Percentiles rank a stretch among this genome's conserved stretches.
Conservation (phyloP, 2,797 vertebrate genomes). For the Anguilla pacifica region DNA sequence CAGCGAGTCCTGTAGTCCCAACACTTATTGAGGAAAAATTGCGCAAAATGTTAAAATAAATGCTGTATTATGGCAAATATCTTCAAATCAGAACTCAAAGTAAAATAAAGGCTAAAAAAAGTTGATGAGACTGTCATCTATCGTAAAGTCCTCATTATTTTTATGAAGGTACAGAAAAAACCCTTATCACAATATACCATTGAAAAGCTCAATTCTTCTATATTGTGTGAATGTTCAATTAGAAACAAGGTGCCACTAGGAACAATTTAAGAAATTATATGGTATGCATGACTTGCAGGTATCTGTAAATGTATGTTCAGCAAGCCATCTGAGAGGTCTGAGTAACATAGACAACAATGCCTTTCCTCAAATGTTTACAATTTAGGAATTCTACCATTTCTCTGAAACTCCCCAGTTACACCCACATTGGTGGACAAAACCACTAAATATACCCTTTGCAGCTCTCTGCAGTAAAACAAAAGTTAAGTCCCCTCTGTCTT, state of each 20-base stretch:
- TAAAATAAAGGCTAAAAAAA: background rate
- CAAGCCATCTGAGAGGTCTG: constrained; percentile 4
- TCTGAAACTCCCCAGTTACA: background rate
- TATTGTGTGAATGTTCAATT: background rate
- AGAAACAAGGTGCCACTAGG: background rate
- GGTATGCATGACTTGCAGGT: background rate
- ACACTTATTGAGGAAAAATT: background rate
- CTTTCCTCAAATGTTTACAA: constrained; percentile 6
- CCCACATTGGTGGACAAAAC: constrained; percentile 26
- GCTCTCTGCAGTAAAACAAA: constrained; percentile 39
- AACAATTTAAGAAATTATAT: background rate
- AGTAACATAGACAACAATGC: constrained; percentile 10
- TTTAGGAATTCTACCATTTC: background rate
- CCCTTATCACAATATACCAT: background rate
- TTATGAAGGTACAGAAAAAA: too few species aligned
- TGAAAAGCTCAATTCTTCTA: background rate
- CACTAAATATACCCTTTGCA: constrained; percentile 39
- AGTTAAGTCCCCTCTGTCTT: constrained; percentile 19
- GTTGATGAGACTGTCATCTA: too few species aligned
- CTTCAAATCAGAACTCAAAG: background rate
- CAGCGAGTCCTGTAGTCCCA: too few species aligned
- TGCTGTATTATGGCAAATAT: background rate
- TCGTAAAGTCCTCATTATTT: too few species aligned
- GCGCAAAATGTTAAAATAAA: background rate
- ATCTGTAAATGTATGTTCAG: background rate